Base-by-base conservation (phyloP, 2,797 vertebrate genomes). In the Poeciliopsis infans region DNA sequence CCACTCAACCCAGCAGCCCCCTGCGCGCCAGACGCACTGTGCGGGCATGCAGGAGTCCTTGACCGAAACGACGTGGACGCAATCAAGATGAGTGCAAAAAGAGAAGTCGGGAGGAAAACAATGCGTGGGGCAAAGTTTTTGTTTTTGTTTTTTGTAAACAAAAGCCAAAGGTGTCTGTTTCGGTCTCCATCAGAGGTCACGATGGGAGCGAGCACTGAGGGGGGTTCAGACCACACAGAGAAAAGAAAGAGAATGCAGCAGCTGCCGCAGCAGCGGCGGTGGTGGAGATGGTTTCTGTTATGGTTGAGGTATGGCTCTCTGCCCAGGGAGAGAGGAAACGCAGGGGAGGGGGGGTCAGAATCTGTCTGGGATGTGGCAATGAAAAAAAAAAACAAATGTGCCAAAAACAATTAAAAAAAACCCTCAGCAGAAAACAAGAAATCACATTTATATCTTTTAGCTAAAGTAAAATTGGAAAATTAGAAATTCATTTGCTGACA, bases 71-170 rank as follows among this genome's bases (percentile, higher is more conserved):
- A 79, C 84, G 82, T 79, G 77, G 76, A 69, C 76, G 31, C 72
- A 81, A 83, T 80, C 78, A 83, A 51, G 80, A 77, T 72, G 75
- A 81, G 73, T 23, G 57, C n/a, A 61, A 45, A n/a, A 36, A 82
- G 80, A 78, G 76, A 57, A 72, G 79, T 68, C 73, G 74, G 1
- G 45, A 74, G 81, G 82, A n/a, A 61, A 77, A 83, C 20, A 51
- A 81, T 41, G 88, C 83, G 86, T 84, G 83, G 84, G 86, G 87
- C 57, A 79, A 77, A 75, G 46, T 55, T 82, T 77, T 61, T 57
- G 2, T n/a, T 57, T 2, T 20, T 51, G 7, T 51, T 7, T 23
- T 25, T 10, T 53, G 1, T 28, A 5, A n/a, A 28, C 5, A 57
- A 72, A 13, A 66, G 28, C 20, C 4, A 31, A 43, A 36, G 18